Base-by-base conservation (phyloP, 2,113 vertebrate genomes). In the Myrmecobius fasciatus region DNA sequence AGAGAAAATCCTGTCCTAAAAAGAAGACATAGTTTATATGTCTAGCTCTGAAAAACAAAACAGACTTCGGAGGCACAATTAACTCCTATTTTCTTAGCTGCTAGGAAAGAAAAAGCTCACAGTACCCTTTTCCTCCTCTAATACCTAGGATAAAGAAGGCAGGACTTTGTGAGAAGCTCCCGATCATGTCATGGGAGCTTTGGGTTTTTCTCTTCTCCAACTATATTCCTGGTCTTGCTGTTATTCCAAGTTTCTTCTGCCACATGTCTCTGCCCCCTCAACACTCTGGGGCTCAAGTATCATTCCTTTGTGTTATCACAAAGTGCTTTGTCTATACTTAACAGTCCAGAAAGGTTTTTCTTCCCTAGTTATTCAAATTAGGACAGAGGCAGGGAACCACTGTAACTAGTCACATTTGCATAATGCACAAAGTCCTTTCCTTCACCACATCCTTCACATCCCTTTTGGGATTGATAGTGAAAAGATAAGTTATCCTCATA, bases 381-480 rank as follows among this genome's bases (percentile, higher is more conserved):
- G 90, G 26, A 43, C 7, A 53, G 20, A 31, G 54, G 14, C n/a
- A 25, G 20, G 8, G 43, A 8, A 10, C 28, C 28, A 43, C 25
- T 31, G 0, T 26, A 11, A 22, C 46, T 46, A 22, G 47, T n/a
- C 56, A 25, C 17, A 25, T 0, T 12, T 53, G 60, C 10, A 0
- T 25, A 31, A 51, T 53, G 52, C 2, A 67, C 60, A 67, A 67
- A 67, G 31, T 28, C 54, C 26, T 56, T 56, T 12, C 26, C 26
- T 56, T 56, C 10, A 31, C 54, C 53, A 54, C 53, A 54, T 26
- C 53, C 7, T 8, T 54, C 53, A 26, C 53, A 54, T 26, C 53
- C 7, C 7, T 54, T 54, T 54, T 54, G 53, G 53, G 53, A 54
- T 54, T 26, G 53, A 28, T 26, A 54, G 53, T 54, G 53, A 25